A percentile compares a stretch with the other conserved stretches of the same genome.
Conservation (phyloP, 2,113 vertebrate genomes). For the Aix galericulata region DNA sequence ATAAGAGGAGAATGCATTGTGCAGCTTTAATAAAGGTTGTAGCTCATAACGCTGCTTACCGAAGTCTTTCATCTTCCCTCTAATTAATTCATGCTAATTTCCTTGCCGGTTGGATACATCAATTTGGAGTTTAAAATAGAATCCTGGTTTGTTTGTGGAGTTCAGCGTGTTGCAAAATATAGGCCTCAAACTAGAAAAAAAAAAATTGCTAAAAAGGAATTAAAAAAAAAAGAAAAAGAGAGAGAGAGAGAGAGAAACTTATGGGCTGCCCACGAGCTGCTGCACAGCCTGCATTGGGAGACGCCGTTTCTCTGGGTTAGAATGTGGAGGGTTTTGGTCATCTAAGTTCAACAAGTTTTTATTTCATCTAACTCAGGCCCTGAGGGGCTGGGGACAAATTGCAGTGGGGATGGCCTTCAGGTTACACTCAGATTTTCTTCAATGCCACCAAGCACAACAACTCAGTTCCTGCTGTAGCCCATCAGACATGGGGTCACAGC, state of each 20-base stretch:
- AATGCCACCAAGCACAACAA: background rate
- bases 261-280: accelerated
- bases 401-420: background rate
- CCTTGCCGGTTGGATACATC: slow-evolving; percentile 60
- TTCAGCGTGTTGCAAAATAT: slow-evolving; percentile 43
- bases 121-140: slow-evolving; percentile 68
- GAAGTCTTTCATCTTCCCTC: slow-evolving; percentile 60
- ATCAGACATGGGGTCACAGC: slow-evolving; percentile 29
- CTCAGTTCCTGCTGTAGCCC: slow-evolving; percentile 1
- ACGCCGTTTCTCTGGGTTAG: background rate
- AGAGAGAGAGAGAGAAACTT: accelerated
- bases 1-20: slow-evolving; percentile 19
- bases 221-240: background rate
- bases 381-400: background rate
- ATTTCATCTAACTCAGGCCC: background rate
- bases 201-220: background rate
- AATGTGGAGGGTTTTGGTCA: background rate
- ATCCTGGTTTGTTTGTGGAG: slow-evolving; percentile 40
- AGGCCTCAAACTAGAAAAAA: background rate
- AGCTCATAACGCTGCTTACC: slow-evolving; percentile 12
- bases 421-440: background rate
- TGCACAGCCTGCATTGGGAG: background rate
- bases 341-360: background rate
- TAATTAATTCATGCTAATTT: slow-evolving; percentile 72
- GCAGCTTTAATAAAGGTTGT: slow-evolving; percentile 53